These are phyloP conservation scores for Cercocebus atys DNA, from an alignment of 2,113 vertebrate species.

Conservation along the genomic window DNA sequence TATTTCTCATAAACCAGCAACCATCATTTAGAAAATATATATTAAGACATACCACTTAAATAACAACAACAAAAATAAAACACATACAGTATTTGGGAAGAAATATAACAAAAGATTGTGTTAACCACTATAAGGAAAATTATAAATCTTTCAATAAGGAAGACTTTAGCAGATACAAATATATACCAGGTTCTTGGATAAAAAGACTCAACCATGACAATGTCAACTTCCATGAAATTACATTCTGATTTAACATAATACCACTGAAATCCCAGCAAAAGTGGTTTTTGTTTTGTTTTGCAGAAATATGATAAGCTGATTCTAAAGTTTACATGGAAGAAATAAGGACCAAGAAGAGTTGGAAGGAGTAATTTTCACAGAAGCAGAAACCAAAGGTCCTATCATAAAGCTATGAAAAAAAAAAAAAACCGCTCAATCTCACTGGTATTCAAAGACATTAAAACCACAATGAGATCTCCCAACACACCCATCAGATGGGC, in stretches of 20 bases:
- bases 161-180: neutral
- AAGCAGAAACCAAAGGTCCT: constrained; percentile 38
- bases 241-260: constrained; percentile 3
- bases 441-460: neutral
- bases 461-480: constrained; percentile 2
- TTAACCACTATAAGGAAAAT: neutral
- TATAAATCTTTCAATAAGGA: neutral
- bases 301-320: neutral
- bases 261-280: neutral
- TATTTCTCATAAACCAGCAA: neutral
- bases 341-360: neutral
- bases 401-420: neutral
- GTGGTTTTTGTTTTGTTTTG: neutral
- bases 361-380: constrained; percentile 35
- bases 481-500: neutral
- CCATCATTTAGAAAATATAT: constrained; percentile 28
- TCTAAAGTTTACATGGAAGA: neutral
- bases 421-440: neutral
- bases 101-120: constrained; percentile 16
- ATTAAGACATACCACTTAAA: neutral
- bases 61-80: neutral
- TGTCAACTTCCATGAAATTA: neutral
- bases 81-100: neutral
- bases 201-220: neutral
- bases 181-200: neutral